Percentiles rank a stretch among this genome's conserved stretches.
phyloP scores from a whole-genome alignment of 2,113 vertebrate genomes.

The Rhinogobius similis region DNA sequence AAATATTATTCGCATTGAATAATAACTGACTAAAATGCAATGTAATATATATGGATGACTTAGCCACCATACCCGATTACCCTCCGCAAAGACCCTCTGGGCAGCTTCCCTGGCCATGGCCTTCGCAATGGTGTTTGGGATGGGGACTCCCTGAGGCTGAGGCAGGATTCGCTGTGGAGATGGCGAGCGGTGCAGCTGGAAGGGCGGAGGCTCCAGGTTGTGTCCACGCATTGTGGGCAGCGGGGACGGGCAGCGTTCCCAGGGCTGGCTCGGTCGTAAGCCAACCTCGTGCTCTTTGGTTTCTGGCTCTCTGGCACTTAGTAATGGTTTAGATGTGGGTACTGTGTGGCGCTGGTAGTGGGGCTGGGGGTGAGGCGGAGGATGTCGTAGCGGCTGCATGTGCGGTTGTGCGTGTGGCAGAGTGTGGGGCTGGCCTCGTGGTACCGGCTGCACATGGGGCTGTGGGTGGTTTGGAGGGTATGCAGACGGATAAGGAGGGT shows the following conservation, averaged over 20 bases:
- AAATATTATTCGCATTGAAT: too few species aligned
- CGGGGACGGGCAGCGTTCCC: constrained; percentile 83
- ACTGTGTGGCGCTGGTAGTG: constrained; percentile 79
- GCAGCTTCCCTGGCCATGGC: constrained; percentile 97
- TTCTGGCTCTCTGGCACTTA: constrained; percentile 90
- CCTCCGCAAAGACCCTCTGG: constrained; percentile 86
- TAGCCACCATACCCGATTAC: constrained; percentile 80
- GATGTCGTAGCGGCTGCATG: constrained; percentile 64
- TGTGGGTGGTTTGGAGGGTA: constrained; percentile 83
- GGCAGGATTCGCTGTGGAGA: constrained; percentile 95
- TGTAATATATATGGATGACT: too few species aligned
- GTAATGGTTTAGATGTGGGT: constrained; percentile 86
- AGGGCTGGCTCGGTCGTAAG: constrained; percentile 77
- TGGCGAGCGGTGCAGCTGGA: constrained; percentile 84
- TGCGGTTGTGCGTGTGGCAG: constrained; percentile 66
- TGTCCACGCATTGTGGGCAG: constrained; percentile 74
- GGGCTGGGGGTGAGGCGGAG: constrained; percentile 79
- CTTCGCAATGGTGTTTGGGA: constrained; percentile 91
- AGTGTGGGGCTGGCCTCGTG: constrained; percentile 62
- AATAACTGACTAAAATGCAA: too few species aligned
- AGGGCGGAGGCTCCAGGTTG: constrained; percentile 82
- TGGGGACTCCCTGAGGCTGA: constrained; percentile 91
- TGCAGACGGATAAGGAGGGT: constrained; percentile 70
- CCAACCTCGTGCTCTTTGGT: constrained; percentile 91
- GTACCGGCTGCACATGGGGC: constrained; percentile 75